These are phyloP conservation scores for Cremastobaeus sp. DNA, from an alignment of 2,888 invertebrate species.

Conservation along the genomic window DNA sequence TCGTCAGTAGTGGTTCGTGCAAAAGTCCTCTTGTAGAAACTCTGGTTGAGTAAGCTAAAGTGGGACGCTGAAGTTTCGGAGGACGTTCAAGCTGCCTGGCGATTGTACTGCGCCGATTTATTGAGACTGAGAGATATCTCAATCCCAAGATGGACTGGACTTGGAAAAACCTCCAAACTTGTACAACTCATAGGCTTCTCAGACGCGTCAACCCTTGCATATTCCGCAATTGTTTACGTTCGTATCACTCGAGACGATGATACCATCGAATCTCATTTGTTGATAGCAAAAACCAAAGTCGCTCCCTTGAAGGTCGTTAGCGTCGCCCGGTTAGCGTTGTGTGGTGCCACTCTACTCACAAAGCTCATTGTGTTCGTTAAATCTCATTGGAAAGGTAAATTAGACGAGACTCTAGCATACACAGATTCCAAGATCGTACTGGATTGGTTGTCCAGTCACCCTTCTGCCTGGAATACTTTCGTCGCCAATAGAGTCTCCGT, in stretches of 20 bases:
- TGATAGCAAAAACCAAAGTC: not conserved
- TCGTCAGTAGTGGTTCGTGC: not conserved
- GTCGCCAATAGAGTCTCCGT: not conserved
- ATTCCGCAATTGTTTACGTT: not conserved
- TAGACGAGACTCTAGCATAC: not conserved
- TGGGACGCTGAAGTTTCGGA: not conserved
- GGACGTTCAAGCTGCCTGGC: not conserved
- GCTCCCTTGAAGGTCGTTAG: not conserved
- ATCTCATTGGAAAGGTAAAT: not conserved
- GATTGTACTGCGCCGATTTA: not conserved
- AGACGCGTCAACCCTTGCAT: not conserved
- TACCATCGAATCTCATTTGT: not conserved
- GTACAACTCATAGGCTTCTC: not conserved
- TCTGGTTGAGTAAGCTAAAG: not conserved
- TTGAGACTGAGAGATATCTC: not conserved
- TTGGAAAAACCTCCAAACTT: not conserved
- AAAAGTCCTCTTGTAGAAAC: not conserved
- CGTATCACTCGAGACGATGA: too few relatives aligned
- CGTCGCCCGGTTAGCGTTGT: not conserved
- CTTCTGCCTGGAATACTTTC: not conserved
- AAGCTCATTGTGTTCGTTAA: too few relatives aligned
- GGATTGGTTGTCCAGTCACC: too few relatives aligned
- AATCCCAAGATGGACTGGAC: not conserved
- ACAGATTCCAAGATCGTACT: not conserved
- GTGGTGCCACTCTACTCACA: too few relatives aligned